Base-by-base conservation (phyloP, 2,797 vertebrate genomes). In the Eospalax fontanierii region DNA sequence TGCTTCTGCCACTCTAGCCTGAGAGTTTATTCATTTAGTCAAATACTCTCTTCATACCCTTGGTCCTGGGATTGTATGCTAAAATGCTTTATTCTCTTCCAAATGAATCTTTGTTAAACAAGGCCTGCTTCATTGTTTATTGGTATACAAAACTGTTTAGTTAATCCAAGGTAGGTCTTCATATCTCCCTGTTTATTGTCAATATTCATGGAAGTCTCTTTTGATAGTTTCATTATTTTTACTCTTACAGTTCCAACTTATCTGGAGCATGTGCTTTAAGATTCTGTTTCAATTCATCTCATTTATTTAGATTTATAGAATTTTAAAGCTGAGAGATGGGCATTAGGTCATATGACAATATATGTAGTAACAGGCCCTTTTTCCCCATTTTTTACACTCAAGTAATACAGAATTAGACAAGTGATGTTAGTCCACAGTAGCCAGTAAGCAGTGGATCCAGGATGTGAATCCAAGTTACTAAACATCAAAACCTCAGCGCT, bases 111-210 rank as follows among this genome's bases (percentile, higher is more conserved):
- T 73, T 82, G 40, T 95, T 40, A 91, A 85, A 65, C 24, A 61
- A 92, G 2, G 10, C 65, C 59, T 30, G 11, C 65, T 80, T 38
- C 38, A 2, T 80, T 84, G 30, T 74, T 12, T 59, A 30, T 92
- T 86, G 46, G 46, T 83, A 50, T 54, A 83, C 24, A 50, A 24
- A 0, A 68, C 38, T 54, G 88, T 78, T 89, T 80, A 74, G 26
- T 78, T 87, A 50, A 68, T 95, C 43, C 85, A 75, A 94, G 68
- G 82, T 16, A 74, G 15, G 18, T 65, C 38, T 92, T 84, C 26
- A 16, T 90, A 93, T 95, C 24, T 91, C 88, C 71, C 83, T 93
- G 30, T 93, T 92, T 59, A 82, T 83, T 80, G 90, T 89, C 43
- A 50, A 73, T 76, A 81, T 18, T 85, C 38, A 90, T 79, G 74